phyloP scores from a whole-genome alignment of 2,888 invertebrate species.

The Caenorhabditis panamensis region DNA sequence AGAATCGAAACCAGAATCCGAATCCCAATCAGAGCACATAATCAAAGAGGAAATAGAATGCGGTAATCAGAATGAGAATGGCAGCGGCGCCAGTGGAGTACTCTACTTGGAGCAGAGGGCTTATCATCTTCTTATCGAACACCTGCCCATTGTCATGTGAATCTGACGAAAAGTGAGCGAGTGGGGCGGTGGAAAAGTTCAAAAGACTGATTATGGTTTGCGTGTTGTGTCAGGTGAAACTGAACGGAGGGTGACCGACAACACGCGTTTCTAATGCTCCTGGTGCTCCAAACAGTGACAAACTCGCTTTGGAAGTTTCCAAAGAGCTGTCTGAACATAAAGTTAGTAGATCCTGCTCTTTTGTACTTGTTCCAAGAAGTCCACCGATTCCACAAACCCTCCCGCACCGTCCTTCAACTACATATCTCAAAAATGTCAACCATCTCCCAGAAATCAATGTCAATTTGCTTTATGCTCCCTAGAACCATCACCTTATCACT shows the following conservation, averaged over 20 bases:
- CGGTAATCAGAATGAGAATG: too few species aligned
- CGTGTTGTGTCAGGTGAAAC: too few species aligned
- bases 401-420: not conserved
- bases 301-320: too few species aligned
- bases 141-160: constrained; percentile 40
- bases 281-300: too few species aligned
- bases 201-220: constrained; percentile 29
- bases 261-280: too few species aligned
- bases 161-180: constrained; percentile 37
- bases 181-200: constrained; percentile 12
- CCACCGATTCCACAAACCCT: too few species aligned
- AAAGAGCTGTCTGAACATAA: too few species aligned
- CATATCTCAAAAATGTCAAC: not conserved
- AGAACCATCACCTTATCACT: constrained; percentile 10
- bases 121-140: constrained; percentile 34
- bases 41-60: too few species aligned
- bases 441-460: not conserved
- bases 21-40: too few species aligned
- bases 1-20: not conserved
- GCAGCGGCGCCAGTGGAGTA: constrained; percentile 6
- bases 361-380: too few species aligned
- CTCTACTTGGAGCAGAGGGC: not conserved
- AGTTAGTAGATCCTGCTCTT: too few species aligned
- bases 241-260: too few species aligned
- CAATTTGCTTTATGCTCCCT: constrained; percentile 27